Evolutionary conservation across 2,797 vertebrate species (phyloP).

Genomic region (Sarcoramphus papa): DNA sequence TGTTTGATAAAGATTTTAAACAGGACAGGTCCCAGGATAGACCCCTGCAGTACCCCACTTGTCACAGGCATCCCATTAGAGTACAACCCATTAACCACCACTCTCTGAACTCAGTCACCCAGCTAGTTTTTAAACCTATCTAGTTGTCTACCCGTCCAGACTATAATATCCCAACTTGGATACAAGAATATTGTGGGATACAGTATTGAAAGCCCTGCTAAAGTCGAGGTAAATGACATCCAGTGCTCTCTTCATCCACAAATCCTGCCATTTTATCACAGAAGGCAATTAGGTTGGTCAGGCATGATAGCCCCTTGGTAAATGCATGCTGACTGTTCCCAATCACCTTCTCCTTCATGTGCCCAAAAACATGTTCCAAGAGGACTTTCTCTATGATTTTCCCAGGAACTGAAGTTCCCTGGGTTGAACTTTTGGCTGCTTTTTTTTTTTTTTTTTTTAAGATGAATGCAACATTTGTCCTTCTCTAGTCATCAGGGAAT

Average conservation of each 20-base stretch:
- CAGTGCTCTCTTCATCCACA: not conserved
- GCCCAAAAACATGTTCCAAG: too few relatives aligned
- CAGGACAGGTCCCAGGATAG: not conserved
- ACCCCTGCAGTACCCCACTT: not conserved
- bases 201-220: not conserved
- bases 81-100: not conserved
- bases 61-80: not conserved
- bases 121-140: not conserved
- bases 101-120: not conserved
- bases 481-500: not conserved
- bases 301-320: not conserved
- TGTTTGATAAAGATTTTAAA: not conserved
- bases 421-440: not conserved
- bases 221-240: not conserved
- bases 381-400: too few relatives aligned
- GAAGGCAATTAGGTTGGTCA: not conserved
- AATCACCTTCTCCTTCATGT: too few relatives aligned
- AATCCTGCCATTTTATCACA: not conserved
- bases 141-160: not conserved
- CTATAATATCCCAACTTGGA: not conserved
- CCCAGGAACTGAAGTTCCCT: not conserved
- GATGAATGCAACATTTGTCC: not conserved
- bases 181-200: not conserved
- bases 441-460: not conserved
- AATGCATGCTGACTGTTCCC: too few relatives aligned